phyloP scores from a whole-genome alignment of 2,113 vertebrate species.

The Odobenus rosmarus region DNA sequence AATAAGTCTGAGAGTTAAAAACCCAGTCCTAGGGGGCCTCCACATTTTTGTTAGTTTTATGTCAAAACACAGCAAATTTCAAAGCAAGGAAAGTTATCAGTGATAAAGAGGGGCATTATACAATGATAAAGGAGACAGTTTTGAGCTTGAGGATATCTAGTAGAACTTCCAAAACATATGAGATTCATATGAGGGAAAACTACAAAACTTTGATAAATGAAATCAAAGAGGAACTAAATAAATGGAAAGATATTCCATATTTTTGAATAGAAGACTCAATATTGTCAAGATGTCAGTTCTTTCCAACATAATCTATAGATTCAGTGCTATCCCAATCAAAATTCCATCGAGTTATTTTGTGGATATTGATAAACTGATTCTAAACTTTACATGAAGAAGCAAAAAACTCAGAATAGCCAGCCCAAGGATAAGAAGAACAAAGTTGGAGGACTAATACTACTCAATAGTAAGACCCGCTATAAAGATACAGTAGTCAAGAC shows the following conservation, averaged over 20 bases:
- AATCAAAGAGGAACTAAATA: background rate
- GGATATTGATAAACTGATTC: background rate
- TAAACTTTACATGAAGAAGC: background rate
- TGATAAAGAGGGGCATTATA: background rate
- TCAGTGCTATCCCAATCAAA: background rate
- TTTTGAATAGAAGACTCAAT: background rate
- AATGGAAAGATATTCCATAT: background rate
- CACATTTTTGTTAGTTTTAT: background rate
- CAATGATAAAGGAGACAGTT: background rate
- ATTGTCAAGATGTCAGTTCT: background rate
- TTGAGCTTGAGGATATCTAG: background rate
- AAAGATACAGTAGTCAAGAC: background rate
- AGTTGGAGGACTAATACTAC: background rate
- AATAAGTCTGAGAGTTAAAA: background rate
- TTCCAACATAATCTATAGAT: background rate
- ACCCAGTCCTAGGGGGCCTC: background rate
- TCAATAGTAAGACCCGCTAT: background rate
- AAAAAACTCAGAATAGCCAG: background rate
- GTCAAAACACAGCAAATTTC: background rate
- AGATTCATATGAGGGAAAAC: background rate
- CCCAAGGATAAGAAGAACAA: background rate
- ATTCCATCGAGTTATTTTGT: background rate
- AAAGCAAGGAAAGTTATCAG: background rate
- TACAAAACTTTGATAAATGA: background rate
- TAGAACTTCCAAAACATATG: background rate